Conservation (phyloP, 1,140 invertebrate species). For the Drosophila yakuba region DNA sequence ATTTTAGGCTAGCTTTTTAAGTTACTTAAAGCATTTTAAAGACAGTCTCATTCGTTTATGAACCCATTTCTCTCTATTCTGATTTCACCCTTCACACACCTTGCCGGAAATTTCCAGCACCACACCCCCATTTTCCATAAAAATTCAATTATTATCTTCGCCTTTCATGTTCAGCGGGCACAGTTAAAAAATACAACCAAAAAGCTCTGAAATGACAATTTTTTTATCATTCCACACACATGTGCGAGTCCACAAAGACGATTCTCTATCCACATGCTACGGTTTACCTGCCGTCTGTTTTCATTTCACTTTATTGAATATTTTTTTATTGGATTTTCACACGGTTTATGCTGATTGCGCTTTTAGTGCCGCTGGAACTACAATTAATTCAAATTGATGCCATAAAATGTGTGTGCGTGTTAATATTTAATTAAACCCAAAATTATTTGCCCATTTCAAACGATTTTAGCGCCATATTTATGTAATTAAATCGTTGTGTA, state of each 20-base stretch:
- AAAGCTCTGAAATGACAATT: conserved; percentile 19
- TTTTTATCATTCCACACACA: conserved; percentile 38
- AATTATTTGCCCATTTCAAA: conserved; percentile 50
- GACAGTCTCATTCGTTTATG: background rate
- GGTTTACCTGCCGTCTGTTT: conserved; percentile 24
- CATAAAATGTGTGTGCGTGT: conserved; percentile 60
- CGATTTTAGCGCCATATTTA: conserved; percentile 7
- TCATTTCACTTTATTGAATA: conserved; percentile 44
- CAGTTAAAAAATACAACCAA: conserved; percentile 35
- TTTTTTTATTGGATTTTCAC: conserved; percentile 53
- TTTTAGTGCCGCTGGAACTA: conserved; percentile 37
- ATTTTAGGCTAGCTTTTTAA: too few relatives aligned
- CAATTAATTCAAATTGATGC: conserved; percentile 67
- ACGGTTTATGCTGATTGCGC: conserved; percentile 63
- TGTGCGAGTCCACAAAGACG: background rate
- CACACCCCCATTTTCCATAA: conserved; percentile 29
- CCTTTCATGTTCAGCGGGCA: conserved; percentile 50
- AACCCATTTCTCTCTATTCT: conserved; percentile 10
- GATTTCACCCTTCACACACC: conserved; percentile 17
- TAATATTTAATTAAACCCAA: conserved; percentile 60
- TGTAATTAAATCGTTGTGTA: conserved; percentile 21
- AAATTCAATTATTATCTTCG: conserved; percentile 69
- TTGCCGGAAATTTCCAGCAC: conserved; percentile 11
- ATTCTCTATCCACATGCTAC: conserved; percentile 16
- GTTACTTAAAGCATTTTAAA: background rate